These are phyloP conservation scores for Urosaurus nigricauda DNA, from an alignment of 2,797 vertebrate genomes.

Conservation along the genomic window DNA sequence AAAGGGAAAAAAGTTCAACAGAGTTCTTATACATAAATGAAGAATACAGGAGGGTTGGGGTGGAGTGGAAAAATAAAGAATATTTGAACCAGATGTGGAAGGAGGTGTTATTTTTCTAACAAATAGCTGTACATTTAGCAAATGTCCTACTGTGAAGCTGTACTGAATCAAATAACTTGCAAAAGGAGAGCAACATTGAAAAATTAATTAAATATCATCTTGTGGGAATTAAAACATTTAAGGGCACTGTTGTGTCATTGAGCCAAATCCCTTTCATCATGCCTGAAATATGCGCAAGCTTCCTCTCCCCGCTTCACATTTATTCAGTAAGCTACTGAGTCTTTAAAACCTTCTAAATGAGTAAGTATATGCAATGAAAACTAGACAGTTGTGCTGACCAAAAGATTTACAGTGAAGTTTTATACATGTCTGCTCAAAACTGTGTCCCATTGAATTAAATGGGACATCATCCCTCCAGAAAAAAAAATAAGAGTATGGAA, in stretches of 20 bases:
- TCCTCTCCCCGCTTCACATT: slow-evolving; percentile 25
- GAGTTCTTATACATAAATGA: neutral
- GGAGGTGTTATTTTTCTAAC: slow-evolving; percentile 36
- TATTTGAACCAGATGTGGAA: slow-evolving; percentile 33
- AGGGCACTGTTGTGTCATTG: slow-evolving; percentile 16
- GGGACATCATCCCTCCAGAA: neutral
- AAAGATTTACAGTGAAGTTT: neutral
- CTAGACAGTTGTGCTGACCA: slow-evolving; percentile 6
- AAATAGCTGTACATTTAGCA: slow-evolving; percentile 30
- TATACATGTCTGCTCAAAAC: slow-evolving; percentile 6
- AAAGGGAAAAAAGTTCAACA: slow-evolving; percentile 2
- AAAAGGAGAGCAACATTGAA: slow-evolving; percentile 16
- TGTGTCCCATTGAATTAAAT: neutral
- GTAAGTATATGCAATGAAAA: slow-evolving; percentile 21
- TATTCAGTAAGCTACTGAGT: slow-evolving; percentile 26
- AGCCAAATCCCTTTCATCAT: slow-evolving; percentile 43
- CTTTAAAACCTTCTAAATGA: slow-evolving; percentile 33
- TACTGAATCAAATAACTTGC: neutral
- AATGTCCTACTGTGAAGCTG: neutral
- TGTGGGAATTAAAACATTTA: slow-evolving; percentile 40
- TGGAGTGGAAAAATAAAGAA: slow-evolving; percentile 32
- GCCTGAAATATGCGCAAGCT: slow-evolving; percentile 33
- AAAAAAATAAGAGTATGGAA: neutral
- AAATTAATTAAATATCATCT: slow-evolving; percentile 56
- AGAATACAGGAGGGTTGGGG: slow-evolving; percentile 5